Evolutionary conservation across 2,113 vertebrate species (phyloP).

Genomic region (Mus pahari): DNA sequence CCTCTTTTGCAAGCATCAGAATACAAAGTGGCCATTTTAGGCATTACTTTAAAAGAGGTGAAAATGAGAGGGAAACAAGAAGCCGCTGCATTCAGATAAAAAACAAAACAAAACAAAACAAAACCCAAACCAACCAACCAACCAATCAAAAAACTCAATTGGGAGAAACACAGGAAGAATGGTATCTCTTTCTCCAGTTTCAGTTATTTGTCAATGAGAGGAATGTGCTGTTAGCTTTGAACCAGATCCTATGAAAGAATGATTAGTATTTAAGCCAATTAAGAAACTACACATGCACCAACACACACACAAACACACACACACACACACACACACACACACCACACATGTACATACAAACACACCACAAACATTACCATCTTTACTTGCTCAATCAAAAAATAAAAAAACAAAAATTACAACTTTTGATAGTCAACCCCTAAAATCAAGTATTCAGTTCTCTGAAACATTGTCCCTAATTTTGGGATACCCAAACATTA

Average conservation of each 20-base stretch:
- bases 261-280: not conserved
- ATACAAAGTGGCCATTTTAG: not conserved
- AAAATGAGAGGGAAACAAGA: not conserved
- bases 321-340: not conserved
- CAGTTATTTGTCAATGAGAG: not conserved
- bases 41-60: not conserved
- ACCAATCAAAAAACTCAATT: not conserved
- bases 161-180: not conserved
- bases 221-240: not conserved
- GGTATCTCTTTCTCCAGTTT: not conserved
- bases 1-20: not conserved
- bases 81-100: not conserved
- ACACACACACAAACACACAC: not conserved
- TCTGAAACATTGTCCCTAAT: not conserved
- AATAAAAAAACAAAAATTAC: not conserved
- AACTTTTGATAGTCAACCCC: not conserved
- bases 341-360: not conserved
- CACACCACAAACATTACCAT: not conserved
- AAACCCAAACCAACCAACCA: too few relatives aligned
- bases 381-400: not conserved
- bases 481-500: not conserved
- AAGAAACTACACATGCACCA: not conserved
- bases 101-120: too few relatives aligned
- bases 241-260: not conserved
- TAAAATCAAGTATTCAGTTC: not conserved